These are phyloP conservation scores for Adrianichthys oophorus DNA, from an alignment of 2,797 vertebrate species.

Conservation along the genomic window DNA sequence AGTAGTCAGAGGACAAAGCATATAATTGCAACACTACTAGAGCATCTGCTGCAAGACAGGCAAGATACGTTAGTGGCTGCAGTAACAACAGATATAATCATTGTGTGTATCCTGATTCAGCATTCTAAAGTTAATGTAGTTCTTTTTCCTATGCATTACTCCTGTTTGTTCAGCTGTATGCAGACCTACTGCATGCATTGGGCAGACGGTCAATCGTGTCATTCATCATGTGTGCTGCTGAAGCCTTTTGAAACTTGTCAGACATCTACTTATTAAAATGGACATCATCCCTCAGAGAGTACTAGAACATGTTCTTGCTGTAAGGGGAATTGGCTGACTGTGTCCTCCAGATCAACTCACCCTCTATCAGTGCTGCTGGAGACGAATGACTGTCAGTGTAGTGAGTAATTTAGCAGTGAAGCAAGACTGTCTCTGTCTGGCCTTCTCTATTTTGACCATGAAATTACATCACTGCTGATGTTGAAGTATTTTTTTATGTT, in stretches of 20 bases:
- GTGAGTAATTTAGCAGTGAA: slow-evolving; percentile 36
- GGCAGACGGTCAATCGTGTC: slow-evolving; percentile 27
- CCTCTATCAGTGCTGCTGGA: slow-evolving; percentile 30
- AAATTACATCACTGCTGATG: slow-evolving; percentile 21
- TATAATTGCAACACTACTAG: too few species aligned
- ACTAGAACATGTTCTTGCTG: slow-evolving; percentile 49
- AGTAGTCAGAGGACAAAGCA: too few species aligned
- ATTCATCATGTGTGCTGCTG: slow-evolving; percentile 37
- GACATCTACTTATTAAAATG: slow-evolving; percentile 53
- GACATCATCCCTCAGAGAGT: slow-evolving; percentile 47
- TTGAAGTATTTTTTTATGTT: neutral
- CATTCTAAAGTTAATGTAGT: too few species aligned
- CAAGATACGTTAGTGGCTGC: too few species aligned
- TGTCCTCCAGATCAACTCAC: slow-evolving; percentile 48
- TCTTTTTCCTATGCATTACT: too few species aligned
- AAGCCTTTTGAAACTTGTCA: slow-evolving; percentile 36
- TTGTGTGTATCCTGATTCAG: too few species aligned
- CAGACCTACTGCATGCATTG: neutral
- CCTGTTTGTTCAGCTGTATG: too few species aligned
- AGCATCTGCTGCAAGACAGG: too few species aligned
- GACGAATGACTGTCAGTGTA: slow-evolving; percentile 37
- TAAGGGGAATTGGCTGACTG: slow-evolving; percentile 49
- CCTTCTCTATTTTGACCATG: slow-evolving; percentile 7
- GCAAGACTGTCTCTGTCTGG: slow-evolving; percentile 23
- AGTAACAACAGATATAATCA: too few species aligned